Evolutionary conservation across 2,888 invertebrate genomes (phyloP).

Genomic region (Meteorus colon): DNA sequence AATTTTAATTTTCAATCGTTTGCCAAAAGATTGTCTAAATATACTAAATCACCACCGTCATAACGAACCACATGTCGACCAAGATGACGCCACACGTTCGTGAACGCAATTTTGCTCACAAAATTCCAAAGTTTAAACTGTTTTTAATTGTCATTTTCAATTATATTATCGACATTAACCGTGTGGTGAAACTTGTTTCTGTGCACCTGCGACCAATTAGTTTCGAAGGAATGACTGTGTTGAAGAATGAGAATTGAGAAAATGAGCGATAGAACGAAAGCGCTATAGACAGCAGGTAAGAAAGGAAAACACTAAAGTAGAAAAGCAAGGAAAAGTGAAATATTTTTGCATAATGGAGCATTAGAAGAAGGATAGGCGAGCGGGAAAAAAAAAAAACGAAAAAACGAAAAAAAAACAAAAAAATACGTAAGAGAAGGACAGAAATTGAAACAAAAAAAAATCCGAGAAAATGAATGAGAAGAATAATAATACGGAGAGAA

Average conservation of each 20-base stretch:
- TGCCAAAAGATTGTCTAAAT: conserved; percentile 46
- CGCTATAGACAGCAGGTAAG: conserved; percentile 69
- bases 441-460: conserved; percentile 39
- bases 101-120: conserved; percentile 18
- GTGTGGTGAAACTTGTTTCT: conserved; percentile 52
- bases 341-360: conserved; percentile 65
- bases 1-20: conserved; percentile 37
- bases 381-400: conserved; percentile 47
- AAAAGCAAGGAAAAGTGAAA: conserved; percentile 55
- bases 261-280: conserved; percentile 71
- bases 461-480: conserved; percentile 40
- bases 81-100: conserved; percentile 25
- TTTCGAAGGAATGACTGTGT: conserved; percentile 53
- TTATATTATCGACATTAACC: conserved; percentile 50
- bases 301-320: conserved; percentile 55
- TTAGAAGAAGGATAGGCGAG: conserved; percentile 46
- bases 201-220: conserved; percentile 57
- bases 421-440: conserved; percentile 48
- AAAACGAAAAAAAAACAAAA: conserved; percentile 45
- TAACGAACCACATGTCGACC: conserved; percentile 20
- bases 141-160: conserved; percentile 36
- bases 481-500: conserved; percentile 50
- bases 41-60: neutral
- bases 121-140: conserved; percentile 16
- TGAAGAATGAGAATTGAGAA: conserved; percentile 58